A percentile compares a stretch with the other conserved stretches of the same genome.
These are phyloP conservation scores for Perca fluviatilis DNA, from an alignment of 2,113 vertebrate species.

Conservation along the genomic window DNA sequence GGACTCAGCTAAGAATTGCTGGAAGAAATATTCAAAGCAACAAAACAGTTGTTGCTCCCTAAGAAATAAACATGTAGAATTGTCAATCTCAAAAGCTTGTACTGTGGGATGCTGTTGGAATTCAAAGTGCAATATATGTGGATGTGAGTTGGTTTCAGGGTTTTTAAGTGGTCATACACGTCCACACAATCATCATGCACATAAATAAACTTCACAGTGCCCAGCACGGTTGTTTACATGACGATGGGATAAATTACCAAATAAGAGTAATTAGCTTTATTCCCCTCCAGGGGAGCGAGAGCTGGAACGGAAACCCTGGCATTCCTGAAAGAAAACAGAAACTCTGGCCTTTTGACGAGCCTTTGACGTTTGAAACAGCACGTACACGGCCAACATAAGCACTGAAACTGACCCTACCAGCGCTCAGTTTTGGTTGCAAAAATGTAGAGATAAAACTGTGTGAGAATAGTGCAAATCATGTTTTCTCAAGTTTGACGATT, in stretches of 20 bases:
- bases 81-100: slow-evolving; percentile 8
- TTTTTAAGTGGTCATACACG: slow-evolving; percentile 36
- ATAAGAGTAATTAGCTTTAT: slow-evolving; percentile 78
- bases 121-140: slow-evolving; percentile 10
- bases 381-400: slow-evolving; percentile 71
- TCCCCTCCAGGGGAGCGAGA: slow-evolving; percentile 58
- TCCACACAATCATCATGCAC: slow-evolving; percentile 38
- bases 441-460: slow-evolving; percentile 13
- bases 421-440: slow-evolving; percentile 26
- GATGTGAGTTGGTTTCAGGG: slow-evolving; percentile 18
- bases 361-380: slow-evolving; percentile 58
- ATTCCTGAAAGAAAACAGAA: slow-evolving; percentile 69
- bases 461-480: slow-evolving; percentile 26
- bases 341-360: slow-evolving; percentile 58
- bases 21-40: slow-evolving; percentile 23
- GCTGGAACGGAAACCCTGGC: slow-evolving; percentile 75
- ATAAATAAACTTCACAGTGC: slow-evolving; percentile 52
- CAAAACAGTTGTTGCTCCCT: slow-evolving; percentile 21
- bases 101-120: slow-evolving; percentile 11
- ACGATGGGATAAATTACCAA: slow-evolving; percentile 77
- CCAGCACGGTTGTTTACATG: slow-evolving; percentile 76
- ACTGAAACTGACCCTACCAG: slow-evolving; percentile 20
- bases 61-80: slow-evolving; percentile 24
- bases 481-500: slow-evolving; percentile 33
- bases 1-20: background rate